These are phyloP conservation scores for Tillus elongatus DNA, from an alignment of 2,888 invertebrate species.

Conservation along the genomic window DNA sequence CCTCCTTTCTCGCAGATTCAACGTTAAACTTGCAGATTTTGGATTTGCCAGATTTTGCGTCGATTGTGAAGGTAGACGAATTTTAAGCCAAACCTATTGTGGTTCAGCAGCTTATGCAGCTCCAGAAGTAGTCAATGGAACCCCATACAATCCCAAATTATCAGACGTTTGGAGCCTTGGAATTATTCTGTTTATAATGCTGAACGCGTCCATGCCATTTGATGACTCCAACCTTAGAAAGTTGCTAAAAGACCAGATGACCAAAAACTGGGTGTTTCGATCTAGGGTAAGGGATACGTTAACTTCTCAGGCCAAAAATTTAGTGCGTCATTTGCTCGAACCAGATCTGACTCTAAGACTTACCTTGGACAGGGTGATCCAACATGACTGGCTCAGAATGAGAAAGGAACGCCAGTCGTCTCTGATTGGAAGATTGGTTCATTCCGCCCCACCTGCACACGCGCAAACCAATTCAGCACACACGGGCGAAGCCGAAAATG, in stretches of 20 bases:
- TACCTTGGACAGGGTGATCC: constrained; percentile 63
- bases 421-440: constrained; percentile 52
- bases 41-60: constrained; percentile 82
- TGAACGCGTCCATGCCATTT: constrained; percentile 90
- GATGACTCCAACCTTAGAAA: constrained; percentile 79
- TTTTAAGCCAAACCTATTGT: constrained; percentile 84
- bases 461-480: constrained; percentile 22
- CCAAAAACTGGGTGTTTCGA: constrained; percentile 69
- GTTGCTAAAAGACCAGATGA: constrained; percentile 74
- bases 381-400: constrained; percentile 65
- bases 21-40: constrained; percentile 88
- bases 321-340: constrained; percentile 73
- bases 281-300: constrained; percentile 58
- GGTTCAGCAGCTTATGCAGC: constrained; percentile 97
- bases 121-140: constrained; percentile 86
- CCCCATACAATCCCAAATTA: constrained; percentile 78
- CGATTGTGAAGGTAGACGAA: constrained; percentile 60
- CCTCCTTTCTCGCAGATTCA: constrained; percentile 69
- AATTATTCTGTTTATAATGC: constrained; percentile 86
- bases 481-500: constrained; percentile 26
- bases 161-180: constrained; percentile 93
- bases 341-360: constrained; percentile 72
- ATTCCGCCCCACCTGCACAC: constrained; percentile 48
- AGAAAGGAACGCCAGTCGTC: constrained; percentile 53
- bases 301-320: constrained; percentile 61